These are phyloP conservation scores for Thaumetopoea pityocampa DNA, from an alignment of 1,140 invertebrate genomes.

Conservation along the genomic window DNA sequence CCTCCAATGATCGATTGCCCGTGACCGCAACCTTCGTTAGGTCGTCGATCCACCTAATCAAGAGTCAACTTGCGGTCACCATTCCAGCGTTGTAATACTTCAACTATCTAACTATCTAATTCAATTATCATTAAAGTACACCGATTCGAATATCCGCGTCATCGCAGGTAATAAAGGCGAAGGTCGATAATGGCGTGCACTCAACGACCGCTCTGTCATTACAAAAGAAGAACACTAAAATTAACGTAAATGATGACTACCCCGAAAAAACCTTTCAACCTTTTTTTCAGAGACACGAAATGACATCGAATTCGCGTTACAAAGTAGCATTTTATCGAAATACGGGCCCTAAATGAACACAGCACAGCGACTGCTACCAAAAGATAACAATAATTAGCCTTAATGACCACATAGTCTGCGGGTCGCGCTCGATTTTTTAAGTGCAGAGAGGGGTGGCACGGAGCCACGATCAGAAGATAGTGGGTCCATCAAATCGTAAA, in stretches of 20 bases:
- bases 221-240: conserved; percentile 42
- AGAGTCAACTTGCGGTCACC: too few species aligned
- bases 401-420: conserved; percentile 56
- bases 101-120: too few species aligned
- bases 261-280: conserved; percentile 27
- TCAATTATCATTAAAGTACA: conserved; percentile 30
- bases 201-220: conserved; percentile 51
- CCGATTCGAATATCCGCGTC: conserved; percentile 58
- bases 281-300: conserved; percentile 48
- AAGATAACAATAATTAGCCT: conserved; percentile 73
- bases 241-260: conserved; percentile 34
- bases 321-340: conserved; percentile 52
- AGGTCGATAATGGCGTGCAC: conserved; percentile 43
- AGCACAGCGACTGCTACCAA: conserved; percentile 64
- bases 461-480: conserved; percentile 59
- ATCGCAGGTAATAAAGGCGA: conserved; percentile 66
- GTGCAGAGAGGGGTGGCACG: conserved; percentile 58
- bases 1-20: too few species aligned
- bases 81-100: too few species aligned
- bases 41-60: too few species aligned
- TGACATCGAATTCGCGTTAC: conserved; percentile 56
- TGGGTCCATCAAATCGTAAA: conserved; percentile 72
- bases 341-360: conserved; percentile 47
- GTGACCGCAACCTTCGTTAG: too few species aligned
- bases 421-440: conserved; percentile 43